These are phyloP conservation scores for Ophion costatus DNA, from an alignment of 2,888 invertebrate species.

Conservation along the genomic window DNA sequence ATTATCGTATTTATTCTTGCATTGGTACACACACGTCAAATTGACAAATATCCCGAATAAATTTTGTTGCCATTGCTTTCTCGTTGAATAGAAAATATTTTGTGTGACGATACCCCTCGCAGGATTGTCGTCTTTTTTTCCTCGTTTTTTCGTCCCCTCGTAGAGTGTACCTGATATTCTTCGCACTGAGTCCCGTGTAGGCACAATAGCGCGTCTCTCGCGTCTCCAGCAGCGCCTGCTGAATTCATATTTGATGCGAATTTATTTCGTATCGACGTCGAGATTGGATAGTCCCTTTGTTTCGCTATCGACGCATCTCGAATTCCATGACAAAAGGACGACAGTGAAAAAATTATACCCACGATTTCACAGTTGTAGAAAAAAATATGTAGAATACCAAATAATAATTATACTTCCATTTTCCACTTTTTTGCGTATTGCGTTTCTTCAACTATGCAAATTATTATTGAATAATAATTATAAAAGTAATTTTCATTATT, in stretches of 20 bases:
- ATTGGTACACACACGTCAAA: not conserved
- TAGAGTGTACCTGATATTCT: not conserved
- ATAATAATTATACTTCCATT: not conserved
- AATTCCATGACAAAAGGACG: not conserved
- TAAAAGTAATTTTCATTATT: no score
- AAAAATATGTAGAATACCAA: not conserved
- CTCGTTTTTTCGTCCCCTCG: not conserved
- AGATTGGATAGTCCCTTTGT: constrained; percentile 79
- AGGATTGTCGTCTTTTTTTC: constrained; percentile 14
- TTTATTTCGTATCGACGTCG: constrained; percentile 74
- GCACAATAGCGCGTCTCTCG: constrained; percentile 14
- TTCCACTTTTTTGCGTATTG: no score
- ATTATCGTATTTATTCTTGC: no score
- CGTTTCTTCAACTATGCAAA: no score
- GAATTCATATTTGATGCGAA: constrained; percentile 78
- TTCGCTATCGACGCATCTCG: constrained; percentile 50
- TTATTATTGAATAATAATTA: no score
- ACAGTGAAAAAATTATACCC: not conserved
- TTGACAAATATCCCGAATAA: not conserved
- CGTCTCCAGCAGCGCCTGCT: constrained; percentile 2
- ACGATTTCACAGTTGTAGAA: not conserved
- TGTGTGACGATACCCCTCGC: not conserved
- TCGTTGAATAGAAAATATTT: constrained; percentile 4
- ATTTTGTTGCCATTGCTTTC: not conserved
- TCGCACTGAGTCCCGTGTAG: not conserved